Base-by-base conservation (phyloP, 92 coral and sea anemone species). In the Bergia sp. region DNA sequence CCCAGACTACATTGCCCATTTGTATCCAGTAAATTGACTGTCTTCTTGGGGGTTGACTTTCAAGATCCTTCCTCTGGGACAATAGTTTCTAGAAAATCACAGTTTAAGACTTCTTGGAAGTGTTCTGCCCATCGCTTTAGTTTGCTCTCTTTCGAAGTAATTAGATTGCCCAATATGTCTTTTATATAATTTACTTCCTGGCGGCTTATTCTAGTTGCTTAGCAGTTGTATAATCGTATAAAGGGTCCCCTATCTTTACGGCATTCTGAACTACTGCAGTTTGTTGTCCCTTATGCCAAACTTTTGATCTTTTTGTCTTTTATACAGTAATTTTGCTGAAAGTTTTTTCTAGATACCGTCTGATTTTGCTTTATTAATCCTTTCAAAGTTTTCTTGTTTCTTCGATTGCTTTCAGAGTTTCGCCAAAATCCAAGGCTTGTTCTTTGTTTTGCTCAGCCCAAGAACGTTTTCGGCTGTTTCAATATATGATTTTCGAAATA, bases 381-480 rank as follows among this genome's bases (percentile, higher is more conserved):
- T 78, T 45, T 47, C 64, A n/a, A 12, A 45, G 3, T 11, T 23
- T 7, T 0, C 67, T 0, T 13, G 55, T 45, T 12, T 79, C 82
- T 55, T 36, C 71, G n/a, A 55, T 37, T 80, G 72, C 21, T 80
- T 55, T 44, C 37, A 55, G 45, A 10, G 85, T 80, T 36, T 80
- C 47, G 37, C 71, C 23, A 64, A 80, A 23, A 55, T 55, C 85
- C 72, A 47, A 11, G 85, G 71, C 7, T 80, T 50, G 12, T 55
- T 80, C 29, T 37, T 80, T 50, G 15, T 55, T 3, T 47, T 37
- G 40, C 85, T 45, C 4, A 49, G 38, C n/a, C 85, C 65, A 38
- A 80, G 85, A 23, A 47, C 65, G 11, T 42, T n/a, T 20, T 23
- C n/a, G 29, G 64, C 41, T 45, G 40, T 77, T 41, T 77, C 15